A percentile compares a stretch with the other conserved stretches of the same genome.
These are phyloP conservation scores for Cactoblastis cactorum DNA, from an alignment of 2,888 invertebrate species.

Conservation along the genomic window DNA sequence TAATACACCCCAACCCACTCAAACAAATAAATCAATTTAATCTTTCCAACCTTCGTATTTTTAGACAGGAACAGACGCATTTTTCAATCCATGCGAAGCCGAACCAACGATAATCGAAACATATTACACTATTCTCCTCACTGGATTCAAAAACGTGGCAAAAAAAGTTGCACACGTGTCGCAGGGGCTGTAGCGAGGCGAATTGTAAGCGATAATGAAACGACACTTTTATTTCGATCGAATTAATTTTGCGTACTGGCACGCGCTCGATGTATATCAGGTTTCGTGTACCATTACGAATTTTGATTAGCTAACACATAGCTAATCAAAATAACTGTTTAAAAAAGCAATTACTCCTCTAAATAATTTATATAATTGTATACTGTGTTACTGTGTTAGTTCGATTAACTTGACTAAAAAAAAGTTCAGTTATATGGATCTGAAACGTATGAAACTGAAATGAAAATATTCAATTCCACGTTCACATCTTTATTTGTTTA, in stretches of 20 bases:
- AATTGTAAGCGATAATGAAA: slow-evolving; percentile 9
- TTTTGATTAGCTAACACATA: too few relatives aligned
- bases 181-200: slow-evolving; percentile 1
- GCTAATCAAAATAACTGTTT: too few relatives aligned
- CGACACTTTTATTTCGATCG: slow-evolving; percentile 12
- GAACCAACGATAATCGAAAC: slow-evolving; percentile 56
- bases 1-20: too few relatives aligned
- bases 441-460: too few relatives aligned
- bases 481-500: too few relatives aligned
- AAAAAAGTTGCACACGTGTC: slow-evolving; percentile 29
- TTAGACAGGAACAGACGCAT: slow-evolving; percentile 29
- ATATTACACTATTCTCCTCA: slow-evolving; percentile 48
- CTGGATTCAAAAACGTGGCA: slow-evolving; percentile 41
- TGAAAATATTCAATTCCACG: too few relatives aligned
- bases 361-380: too few relatives aligned
- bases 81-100: slow-evolving; percentile 53
- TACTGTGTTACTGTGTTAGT: too few relatives aligned
- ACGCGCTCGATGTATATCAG: slow-evolving; percentile 11
- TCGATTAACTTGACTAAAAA: too few relatives aligned
- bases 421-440: too few relatives aligned
- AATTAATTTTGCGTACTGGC: slow-evolving; percentile 3
- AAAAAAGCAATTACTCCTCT: too few relatives aligned
- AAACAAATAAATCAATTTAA: too few relatives aligned
- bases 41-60: not conserved
- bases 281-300: slow-evolving; percentile 17